A percentile compares a stretch with the other conserved stretches of the same genome.
Conservation (phyloP, 2,113 vertebrate genomes). For the Psittacus erithacus region DNA sequence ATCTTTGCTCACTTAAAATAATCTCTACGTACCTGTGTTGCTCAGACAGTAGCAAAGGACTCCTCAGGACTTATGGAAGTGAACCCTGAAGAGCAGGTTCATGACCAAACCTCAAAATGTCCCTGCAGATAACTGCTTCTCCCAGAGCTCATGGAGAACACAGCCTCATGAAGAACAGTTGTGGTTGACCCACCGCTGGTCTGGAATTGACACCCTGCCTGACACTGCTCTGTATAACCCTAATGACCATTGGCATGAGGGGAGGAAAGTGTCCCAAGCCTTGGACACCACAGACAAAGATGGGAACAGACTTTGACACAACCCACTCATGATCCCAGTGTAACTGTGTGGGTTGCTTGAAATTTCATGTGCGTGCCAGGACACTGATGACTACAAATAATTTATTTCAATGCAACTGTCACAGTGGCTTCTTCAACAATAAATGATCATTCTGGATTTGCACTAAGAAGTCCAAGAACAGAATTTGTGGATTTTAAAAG, state of each 20-base stretch:
- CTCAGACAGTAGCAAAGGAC: background rate
- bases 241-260: background rate
- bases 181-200: background rate
- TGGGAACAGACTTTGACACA: background rate
- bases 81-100: background rate
- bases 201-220: background rate
- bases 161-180: no score
- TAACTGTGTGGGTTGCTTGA: background rate
- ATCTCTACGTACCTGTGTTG: background rate
- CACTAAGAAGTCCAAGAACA: background rate
- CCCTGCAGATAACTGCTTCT: background rate
- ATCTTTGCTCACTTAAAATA: background rate
- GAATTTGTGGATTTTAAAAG: background rate
- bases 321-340: background rate
- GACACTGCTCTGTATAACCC: background rate
- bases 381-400: background rate
- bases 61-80: background rate
- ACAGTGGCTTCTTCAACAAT: background rate
- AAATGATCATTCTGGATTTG: background rate
- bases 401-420: background rate
- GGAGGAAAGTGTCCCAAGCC: background rate
- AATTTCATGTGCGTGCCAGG: background rate
- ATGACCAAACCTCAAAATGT: background rate
- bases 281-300: background rate
- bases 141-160: background rate